Percentiles rank a stretch among this genome's conserved stretches.
These are phyloP conservation scores for Crossaster papposus DNA, from an alignment of 53 echinoderm and acorn worm genomes.

Conservation along the genomic window DNA sequence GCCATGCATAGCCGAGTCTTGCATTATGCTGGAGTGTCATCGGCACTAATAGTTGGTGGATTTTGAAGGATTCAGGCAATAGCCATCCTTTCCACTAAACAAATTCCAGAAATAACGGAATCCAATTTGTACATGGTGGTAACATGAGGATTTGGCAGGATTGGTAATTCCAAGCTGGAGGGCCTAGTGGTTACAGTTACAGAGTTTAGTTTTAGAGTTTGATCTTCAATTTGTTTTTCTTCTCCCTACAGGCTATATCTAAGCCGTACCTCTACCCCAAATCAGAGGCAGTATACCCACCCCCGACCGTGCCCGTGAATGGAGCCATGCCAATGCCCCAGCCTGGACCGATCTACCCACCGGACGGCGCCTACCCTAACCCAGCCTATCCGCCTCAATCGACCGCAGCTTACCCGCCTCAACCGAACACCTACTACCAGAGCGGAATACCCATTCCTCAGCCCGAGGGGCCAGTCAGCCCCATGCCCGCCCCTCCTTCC, in stretches of 20 bases:
- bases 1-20: too few relatives aligned
- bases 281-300: conserved; percentile 31
- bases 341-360: conserved; percentile 9
- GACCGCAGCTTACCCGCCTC: conserved; percentile 4
- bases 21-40: too few relatives aligned
- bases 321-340: conserved; percentile 23
- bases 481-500: conserved; percentile 35
- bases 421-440: neutral
- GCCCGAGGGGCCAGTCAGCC: neutral
- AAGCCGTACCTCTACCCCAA: conserved; percentile 63
- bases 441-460: conserved; percentile 26
- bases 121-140: too few relatives aligned
- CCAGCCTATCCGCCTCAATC: conserved; percentile 5
- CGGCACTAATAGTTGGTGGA: too few relatives aligned
- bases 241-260: conserved; percentile 35
- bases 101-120: too few relatives aligned
- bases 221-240: neutral
- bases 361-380: conserved; percentile 1
- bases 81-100: too few relatives aligned
- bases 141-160: too few relatives aligned
- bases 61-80: too few relatives aligned
- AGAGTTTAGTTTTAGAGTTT: neutral
- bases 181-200: neutral
- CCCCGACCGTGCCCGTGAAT: conserved; percentile 45
- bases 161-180: too few relatives aligned